These are phyloP conservation scores for Chalcis sispes DNA, from an alignment of 2,888 invertebrate genomes.

Conservation along the genomic window DNA sequence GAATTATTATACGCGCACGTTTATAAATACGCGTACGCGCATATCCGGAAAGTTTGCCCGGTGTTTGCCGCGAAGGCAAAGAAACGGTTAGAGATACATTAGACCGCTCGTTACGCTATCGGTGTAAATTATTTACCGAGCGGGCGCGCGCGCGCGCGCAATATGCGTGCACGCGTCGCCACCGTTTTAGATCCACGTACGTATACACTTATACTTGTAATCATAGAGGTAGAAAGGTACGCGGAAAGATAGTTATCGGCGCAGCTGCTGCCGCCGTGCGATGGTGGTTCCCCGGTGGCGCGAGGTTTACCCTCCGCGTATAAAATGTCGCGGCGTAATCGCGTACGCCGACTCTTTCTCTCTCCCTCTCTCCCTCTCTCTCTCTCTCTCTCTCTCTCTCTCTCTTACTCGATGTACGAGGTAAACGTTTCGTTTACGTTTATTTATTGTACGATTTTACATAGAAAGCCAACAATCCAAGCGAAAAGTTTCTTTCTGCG, in stretches of 20 bases:
- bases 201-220: too few species aligned
- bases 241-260: constrained; percentile 39
- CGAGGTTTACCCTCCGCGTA: not conserved
- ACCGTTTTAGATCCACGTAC: too few species aligned
- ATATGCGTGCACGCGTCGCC: too few species aligned
- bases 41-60: constrained; percentile 33
- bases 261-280: constrained; percentile 20
- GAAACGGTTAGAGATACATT: constrained; percentile 25
- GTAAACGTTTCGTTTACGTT: constrained; percentile 18
- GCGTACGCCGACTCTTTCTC: too few species aligned
- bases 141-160: not conserved
- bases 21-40: not conserved
- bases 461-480: not conserved
- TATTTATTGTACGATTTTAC: not conserved
- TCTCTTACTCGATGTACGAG: too few species aligned
- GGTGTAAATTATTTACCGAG: constrained; percentile 51
- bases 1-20: not conserved
- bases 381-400: too few species aligned
- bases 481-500: not conserved
- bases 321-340: constrained; percentile 24
- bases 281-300: not conserved
- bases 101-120: constrained; percentile 45
- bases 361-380: too few species aligned
- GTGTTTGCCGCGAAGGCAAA: not conserved
- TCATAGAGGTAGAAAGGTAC: too few species aligned